Evolutionary conservation across 2,888 invertebrate species (phyloP).

Genomic region (Sphinx pinastri): DNA sequence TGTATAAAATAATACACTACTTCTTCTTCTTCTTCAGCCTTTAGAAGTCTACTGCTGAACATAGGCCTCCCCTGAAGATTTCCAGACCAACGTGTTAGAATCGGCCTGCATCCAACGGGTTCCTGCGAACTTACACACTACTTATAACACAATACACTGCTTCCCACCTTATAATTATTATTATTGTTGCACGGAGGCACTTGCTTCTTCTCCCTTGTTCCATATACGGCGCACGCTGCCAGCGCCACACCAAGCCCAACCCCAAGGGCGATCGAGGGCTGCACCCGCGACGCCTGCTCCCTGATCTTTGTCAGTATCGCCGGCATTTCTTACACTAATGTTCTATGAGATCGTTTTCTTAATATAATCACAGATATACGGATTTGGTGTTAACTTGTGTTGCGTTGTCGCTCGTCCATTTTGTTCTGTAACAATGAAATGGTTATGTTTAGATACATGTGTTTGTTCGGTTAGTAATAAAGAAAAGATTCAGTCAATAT

Average conservation of each 20-base stretch:
- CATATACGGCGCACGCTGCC: slow-evolving; percentile 73
- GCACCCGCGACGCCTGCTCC: slow-evolving; percentile 75
- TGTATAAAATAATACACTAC: too few species aligned
- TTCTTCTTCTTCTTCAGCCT: too few species aligned
- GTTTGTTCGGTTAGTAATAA: too few species aligned
- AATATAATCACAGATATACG: slow-evolving; percentile 37
- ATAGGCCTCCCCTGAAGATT: too few species aligned
- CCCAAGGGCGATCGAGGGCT: slow-evolving; percentile 71
- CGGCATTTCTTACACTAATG: slow-evolving; percentile 59
- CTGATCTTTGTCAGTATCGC: slow-evolving; percentile 77
- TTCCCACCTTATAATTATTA: slow-evolving; percentile 76
- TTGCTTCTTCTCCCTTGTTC: slow-evolving; percentile 71
- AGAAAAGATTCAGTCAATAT: too few species aligned
- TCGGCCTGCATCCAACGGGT: too few species aligned
- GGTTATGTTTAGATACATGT: not conserved
- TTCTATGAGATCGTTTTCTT: slow-evolving; percentile 45
- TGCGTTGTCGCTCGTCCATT: slow-evolving; percentile 58
- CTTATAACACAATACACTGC: too few species aligned
- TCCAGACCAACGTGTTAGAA: too few species aligned
- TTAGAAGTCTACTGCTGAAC: too few species aligned
- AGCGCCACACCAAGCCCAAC: slow-evolving; percentile 76
- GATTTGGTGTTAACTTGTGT: slow-evolving; percentile 5
- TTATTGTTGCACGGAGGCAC: slow-evolving; percentile 69
- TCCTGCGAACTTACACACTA: not conserved
- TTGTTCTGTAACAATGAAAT: slow-evolving; percentile 62